These are phyloP conservation scores for Genyomyrus donnyi DNA, from an alignment of 2,113 vertebrate genomes.

Conservation along the genomic window DNA sequence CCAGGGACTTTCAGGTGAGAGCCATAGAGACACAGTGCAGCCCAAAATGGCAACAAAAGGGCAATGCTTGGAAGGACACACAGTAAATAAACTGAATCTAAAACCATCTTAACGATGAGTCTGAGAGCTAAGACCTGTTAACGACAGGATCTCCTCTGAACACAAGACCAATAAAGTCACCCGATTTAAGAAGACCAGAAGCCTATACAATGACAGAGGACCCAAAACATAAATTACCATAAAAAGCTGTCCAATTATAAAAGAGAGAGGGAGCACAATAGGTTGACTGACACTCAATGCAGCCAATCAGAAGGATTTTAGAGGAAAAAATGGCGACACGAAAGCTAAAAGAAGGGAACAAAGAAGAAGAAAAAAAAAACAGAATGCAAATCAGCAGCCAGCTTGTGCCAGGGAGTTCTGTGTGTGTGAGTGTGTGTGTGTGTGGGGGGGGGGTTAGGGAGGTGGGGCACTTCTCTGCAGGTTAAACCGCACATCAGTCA, in stretches of 20 bases:
- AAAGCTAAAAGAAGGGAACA: not conserved
- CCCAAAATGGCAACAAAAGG: not conserved
- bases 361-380: not conserved
- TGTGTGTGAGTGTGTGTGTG: not conserved
- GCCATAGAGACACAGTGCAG: not conserved
- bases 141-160: not conserved
- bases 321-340: not conserved
- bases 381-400: not conserved
- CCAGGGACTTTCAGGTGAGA: not conserved
- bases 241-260: not conserved
- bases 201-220: not conserved
- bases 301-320: not conserved
- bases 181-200: not conserved
- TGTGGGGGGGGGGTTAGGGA: not conserved
- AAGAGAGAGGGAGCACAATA: not conserved
- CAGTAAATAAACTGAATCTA: not conserved
- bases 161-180: not conserved
- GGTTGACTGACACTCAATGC: not conserved
- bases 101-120: not conserved
- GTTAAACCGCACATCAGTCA: not conserved
- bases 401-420: not conserved
- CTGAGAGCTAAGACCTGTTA: not conserved
- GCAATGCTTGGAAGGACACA: not conserved
- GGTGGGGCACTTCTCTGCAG: not conserved
- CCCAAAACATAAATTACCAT: not conserved